Evolutionary conservation across 2,797 vertebrate genomes (phyloP).

Genomic region (Hyperoplus lanceolatus): DNA sequence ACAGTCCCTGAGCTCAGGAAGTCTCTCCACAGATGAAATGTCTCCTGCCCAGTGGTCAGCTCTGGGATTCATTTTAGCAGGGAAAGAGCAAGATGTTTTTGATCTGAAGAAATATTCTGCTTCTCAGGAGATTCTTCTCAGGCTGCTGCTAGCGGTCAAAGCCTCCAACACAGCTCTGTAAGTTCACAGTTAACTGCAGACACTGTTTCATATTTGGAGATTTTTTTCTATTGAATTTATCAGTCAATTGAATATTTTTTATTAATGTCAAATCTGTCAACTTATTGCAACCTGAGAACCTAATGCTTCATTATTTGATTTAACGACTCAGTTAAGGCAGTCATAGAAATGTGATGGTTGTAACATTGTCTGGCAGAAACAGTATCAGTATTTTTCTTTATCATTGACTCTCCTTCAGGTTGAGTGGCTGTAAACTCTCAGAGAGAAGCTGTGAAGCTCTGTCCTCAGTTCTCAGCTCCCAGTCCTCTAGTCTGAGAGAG

Average conservation of each 20-base stretch:
- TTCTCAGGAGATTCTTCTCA: background rate
- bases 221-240: no score
- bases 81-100: background rate
- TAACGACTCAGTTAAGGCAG: background rate
- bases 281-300: background rate
- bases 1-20: slow-evolving; percentile 17
- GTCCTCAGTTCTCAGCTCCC: background rate
- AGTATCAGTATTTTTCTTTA: background rate
- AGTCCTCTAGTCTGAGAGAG: background rate
- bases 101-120: background rate
- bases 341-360: background rate
- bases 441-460: background rate
- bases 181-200: background rate
- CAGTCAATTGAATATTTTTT: no score
- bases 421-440: slow-evolving; percentile 21
- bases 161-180: slow-evolving; percentile 25
- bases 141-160: slow-evolving; percentile 14
- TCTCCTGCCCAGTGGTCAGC: slow-evolving; percentile 42
- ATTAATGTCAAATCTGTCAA: no score
- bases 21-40: slow-evolving; percentile 16
- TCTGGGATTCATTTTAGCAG: slow-evolving; percentile 31
- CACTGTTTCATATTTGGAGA: no score
- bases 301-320: background rate
- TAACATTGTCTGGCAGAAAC: background rate
- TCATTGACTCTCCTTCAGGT: background rate